Conservation (phyloP, 1,140 invertebrate species). For the Metopolophium dirhodum region DNA sequence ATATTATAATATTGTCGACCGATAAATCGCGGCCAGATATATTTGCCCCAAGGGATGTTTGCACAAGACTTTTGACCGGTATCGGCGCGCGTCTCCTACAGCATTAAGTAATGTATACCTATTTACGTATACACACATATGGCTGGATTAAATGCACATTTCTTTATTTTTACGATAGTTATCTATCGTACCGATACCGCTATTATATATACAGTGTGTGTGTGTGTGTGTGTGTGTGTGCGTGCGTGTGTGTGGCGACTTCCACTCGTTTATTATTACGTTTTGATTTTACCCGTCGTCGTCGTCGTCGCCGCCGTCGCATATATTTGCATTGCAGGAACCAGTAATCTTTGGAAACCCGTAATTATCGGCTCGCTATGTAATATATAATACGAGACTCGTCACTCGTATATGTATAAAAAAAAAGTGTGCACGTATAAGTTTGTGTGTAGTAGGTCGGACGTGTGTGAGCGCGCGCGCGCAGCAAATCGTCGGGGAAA, state of each 20-base stretch:
- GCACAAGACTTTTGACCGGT: conserved; percentile 41
- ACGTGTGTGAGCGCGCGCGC: not conserved
- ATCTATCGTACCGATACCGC: not conserved
- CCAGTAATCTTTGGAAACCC: conserved; percentile 40
- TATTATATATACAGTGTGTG: not conserved
- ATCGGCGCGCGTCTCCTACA: not conserved
- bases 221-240: not conserved
- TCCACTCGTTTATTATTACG: conserved; percentile 6
- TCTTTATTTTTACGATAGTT: conserved; percentile 14
- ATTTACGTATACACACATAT: not conserved
- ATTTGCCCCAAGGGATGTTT: not conserved
- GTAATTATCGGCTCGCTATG: not conserved
- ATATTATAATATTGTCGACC: not conserved
- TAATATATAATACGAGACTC: not conserved
- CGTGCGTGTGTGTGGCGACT: not conserved
- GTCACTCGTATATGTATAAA: not conserved
- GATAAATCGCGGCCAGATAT: conserved; percentile 26
- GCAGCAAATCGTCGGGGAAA: not conserved
- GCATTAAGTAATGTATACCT: not conserved
- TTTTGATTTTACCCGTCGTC: conserved; percentile 33
- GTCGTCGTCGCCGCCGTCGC: not conserved
- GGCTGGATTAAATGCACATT: not conserved
- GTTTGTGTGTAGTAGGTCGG: not conserved
- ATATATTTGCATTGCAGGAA: conserved; percentile 31
- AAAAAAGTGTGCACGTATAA: not conserved